phyloP scores from a whole-genome alignment of 2,797 vertebrate genomes.

The Megalops cyprinoides region DNA sequence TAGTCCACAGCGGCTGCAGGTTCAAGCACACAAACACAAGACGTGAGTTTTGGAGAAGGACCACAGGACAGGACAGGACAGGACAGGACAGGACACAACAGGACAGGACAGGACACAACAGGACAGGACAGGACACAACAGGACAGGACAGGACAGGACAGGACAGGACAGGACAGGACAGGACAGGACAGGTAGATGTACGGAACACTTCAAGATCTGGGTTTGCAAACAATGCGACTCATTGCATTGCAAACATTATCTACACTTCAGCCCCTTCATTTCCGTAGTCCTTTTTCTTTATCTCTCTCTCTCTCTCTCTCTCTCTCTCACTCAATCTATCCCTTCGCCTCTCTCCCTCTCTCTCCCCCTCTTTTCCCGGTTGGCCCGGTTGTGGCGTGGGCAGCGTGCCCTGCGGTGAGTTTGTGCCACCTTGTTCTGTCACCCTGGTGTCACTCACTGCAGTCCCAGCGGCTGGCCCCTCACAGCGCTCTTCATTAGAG shows the following conservation, averaged over 20 bases:
- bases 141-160: no score
- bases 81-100: no score
- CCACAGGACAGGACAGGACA: no score
- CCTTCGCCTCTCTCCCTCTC: not conserved
- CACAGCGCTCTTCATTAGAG: slow-evolving; percentile 74
- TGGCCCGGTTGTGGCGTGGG: slow-evolving; percentile 1
- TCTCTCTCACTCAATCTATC: not conserved
- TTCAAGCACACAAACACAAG: not conserved
- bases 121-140: no score
- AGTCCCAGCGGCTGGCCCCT: slow-evolving; percentile 70
- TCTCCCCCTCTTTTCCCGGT: not conserved
- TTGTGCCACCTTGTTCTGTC: slow-evolving; percentile 59
- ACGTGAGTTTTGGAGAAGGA: not conserved
- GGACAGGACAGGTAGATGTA: no score
- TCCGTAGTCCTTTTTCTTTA: no score
- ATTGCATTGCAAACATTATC: no score
- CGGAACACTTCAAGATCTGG: no score
- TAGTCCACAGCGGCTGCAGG: slow-evolving; percentile 87
- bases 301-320: not conserved
- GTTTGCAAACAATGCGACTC: no score
- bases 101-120: no score
- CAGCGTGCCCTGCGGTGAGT: not conserved
- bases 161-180: no score
- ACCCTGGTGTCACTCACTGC: slow-evolving; percentile 69
- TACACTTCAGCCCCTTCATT: no score